phyloP scores from a whole-genome alignment of 2,113 vertebrate species.

The Eudyptes chrysolophus region DNA sequence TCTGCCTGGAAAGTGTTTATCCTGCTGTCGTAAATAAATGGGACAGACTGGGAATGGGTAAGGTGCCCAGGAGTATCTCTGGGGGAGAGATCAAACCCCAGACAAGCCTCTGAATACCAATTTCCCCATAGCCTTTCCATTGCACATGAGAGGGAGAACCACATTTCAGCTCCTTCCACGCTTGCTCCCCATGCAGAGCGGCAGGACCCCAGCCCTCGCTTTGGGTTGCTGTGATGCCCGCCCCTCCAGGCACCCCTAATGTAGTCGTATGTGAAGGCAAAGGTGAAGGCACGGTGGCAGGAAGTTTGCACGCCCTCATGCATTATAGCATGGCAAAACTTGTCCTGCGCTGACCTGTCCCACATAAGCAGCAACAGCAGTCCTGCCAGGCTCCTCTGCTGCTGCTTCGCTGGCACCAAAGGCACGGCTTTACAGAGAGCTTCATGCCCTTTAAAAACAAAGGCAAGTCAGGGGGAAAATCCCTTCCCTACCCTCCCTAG shows the following conservation, averaged over 20 bases:
- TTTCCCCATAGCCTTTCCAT: not conserved
- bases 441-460: not conserved
- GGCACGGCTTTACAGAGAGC: not conserved
- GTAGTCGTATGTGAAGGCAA: not conserved
- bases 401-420: not conserved
- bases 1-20: not conserved
- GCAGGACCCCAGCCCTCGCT: not conserved
- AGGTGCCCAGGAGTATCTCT: not conserved
- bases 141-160: not conserved
- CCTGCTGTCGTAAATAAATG: not conserved
- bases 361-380: not conserved
- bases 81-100: not conserved
- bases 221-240: not conserved
- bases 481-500: not conserved
- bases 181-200: fast-evolving
- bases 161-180: not conserved
- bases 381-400: not conserved
- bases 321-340: not conserved
- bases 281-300: not conserved
- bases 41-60: not conserved
- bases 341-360: not conserved
- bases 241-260: not conserved
- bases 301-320: not conserved
- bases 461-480: not conserved
- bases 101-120: not conserved